Evolutionary conservation across 2,888 invertebrate genomes (phyloP).

Genomic region (Dromius quadrimaculatus): DNA sequence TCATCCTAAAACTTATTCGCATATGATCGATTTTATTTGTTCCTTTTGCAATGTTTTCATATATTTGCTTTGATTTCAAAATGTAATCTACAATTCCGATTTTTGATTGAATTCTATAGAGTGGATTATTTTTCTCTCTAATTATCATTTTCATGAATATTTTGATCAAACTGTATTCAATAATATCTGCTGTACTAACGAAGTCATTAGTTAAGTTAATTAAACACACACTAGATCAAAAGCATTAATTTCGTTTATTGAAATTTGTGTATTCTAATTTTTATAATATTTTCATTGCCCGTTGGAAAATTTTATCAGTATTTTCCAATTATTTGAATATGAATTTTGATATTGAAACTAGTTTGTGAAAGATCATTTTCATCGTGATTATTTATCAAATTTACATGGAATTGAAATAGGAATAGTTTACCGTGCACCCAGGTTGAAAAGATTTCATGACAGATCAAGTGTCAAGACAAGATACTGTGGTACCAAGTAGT

Average conservation of each 20-base stretch:
- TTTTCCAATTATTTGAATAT: slow-evolving; percentile 17
- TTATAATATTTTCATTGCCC: slow-evolving; percentile 2
- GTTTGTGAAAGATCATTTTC: too few species aligned
- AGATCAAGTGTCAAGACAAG: too few species aligned
- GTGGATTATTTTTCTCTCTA: slow-evolving; percentile 12
- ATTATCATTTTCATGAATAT: slow-evolving; percentile 41
- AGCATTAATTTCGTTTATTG: slow-evolving; percentile 32
- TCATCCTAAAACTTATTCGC: too few species aligned
- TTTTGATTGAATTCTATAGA: slow-evolving; percentile 20
- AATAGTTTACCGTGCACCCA: too few species aligned
- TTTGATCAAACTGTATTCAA: slow-evolving; percentile 26
- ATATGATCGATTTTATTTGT: too few species aligned
- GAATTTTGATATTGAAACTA: slow-evolving; percentile 10
- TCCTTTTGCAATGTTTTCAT: too few species aligned
- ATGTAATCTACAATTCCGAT: slow-evolving; percentile 11
- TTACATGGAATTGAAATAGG: too few species aligned
- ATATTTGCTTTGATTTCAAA: slow-evolving; percentile 12
- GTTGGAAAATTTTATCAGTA: slow-evolving; percentile 21
- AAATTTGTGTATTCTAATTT: slow-evolving; percentile 34
- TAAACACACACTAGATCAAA: slow-evolving; percentile 16
- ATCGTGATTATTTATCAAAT: too few species aligned
- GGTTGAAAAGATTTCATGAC: too few species aligned
- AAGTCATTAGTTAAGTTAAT: slow-evolving; percentile 35
- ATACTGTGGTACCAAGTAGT: too few species aligned
- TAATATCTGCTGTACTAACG: slow-evolving; percentile 23